Percentiles rank a stretch among this genome's conserved stretches.
These are phyloP conservation scores for Ectobius pallidus DNA, from an alignment of 2,888 invertebrate genomes.

Conservation along the genomic window DNA sequence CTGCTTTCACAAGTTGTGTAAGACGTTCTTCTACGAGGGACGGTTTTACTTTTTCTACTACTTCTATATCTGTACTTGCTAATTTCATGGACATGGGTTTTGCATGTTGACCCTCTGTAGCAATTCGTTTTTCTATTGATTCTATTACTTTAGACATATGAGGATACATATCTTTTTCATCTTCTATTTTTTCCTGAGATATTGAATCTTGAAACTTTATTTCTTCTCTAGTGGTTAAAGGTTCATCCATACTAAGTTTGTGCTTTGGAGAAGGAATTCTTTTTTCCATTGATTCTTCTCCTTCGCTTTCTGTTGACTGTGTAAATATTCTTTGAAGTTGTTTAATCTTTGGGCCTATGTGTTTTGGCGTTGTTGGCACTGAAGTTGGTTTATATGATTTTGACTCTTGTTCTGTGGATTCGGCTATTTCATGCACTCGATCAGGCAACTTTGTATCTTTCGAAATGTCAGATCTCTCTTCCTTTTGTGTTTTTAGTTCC, in stretches of 20 bases:
- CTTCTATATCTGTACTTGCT: background rate
- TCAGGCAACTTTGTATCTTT: constrained; percentile 11
- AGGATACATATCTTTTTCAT: constrained; percentile 46
- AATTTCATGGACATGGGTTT: constrained; percentile 21
- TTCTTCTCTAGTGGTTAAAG: constrained; percentile 19
- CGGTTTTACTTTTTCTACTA: constrained; percentile 39
- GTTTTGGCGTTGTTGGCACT: constrained; percentile 48
- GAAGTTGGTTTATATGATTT: constrained; percentile 34
- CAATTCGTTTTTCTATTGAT: constrained; percentile 51
- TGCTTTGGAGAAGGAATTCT: background rate
- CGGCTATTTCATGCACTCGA: constrained; percentile 32
- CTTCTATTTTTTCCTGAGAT: constrained; percentile 33
- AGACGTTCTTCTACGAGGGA: constrained; percentile 42
- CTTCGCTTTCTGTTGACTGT: constrained; percentile 50
- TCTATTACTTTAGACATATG: constrained; percentile 51
- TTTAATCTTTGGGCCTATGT: constrained; percentile 57
- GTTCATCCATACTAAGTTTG: constrained; percentile 21
- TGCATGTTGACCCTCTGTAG: constrained; percentile 39
- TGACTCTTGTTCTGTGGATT: constrained; percentile 35
- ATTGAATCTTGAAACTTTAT: background rate
- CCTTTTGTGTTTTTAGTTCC: constrained; percentile 20
- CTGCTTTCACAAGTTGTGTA: constrained; percentile 41
- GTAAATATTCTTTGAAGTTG: constrained; percentile 58
- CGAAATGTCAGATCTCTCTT: constrained; percentile 33
- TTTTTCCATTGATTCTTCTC: constrained; percentile 44